Percentiles rank a stretch among this genome's conserved stretches.
phyloP scores from a whole-genome alignment of 2,888 invertebrate genomes.

The Pachydiplax longipennis region DNA sequence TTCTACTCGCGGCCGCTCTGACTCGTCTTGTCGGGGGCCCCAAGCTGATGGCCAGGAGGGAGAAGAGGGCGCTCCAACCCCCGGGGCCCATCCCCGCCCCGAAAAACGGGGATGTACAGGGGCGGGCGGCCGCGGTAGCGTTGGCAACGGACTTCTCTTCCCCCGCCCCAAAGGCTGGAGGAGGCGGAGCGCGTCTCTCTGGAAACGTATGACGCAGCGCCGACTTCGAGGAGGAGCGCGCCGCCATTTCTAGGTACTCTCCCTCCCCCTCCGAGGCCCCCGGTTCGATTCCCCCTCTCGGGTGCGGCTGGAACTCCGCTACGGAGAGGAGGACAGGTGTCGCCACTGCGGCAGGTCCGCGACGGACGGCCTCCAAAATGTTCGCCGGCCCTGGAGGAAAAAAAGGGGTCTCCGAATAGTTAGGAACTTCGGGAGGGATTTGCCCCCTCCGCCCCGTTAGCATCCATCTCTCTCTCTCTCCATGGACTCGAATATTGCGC shows the following conservation, averaged over 20 bases:
- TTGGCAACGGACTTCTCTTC: slow-evolving; percentile 21
- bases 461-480: neutral
- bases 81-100: neutral
- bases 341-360: slow-evolving; percentile 24
- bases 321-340: neutral
- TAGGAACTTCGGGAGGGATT: neutral
- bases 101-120: neutral
- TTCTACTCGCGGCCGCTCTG: slow-evolving; percentile 35
- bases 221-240: slow-evolving; percentile 17
- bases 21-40: slow-evolving; percentile 5
- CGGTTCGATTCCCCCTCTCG: neutral
- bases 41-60: neutral
- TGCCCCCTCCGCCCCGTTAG: neutral
- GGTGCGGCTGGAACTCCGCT: neutral
- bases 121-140: slow-evolving; percentile 17
- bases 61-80: neutral
- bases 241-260: slow-evolving; percentile 24
- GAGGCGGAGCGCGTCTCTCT: slow-evolving; percentile 33
- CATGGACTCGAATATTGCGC: neutral
- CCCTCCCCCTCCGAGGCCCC: neutral
- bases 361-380: neutral
- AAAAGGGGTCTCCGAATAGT: neutral
- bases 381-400: neutral
- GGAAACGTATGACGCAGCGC: slow-evolving; percentile 35
- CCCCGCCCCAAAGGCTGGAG: neutral